phyloP scores from a whole-genome alignment of 53 echinoderm and acorn worm genomes.

The Hippasteria phrygiana region DNA sequence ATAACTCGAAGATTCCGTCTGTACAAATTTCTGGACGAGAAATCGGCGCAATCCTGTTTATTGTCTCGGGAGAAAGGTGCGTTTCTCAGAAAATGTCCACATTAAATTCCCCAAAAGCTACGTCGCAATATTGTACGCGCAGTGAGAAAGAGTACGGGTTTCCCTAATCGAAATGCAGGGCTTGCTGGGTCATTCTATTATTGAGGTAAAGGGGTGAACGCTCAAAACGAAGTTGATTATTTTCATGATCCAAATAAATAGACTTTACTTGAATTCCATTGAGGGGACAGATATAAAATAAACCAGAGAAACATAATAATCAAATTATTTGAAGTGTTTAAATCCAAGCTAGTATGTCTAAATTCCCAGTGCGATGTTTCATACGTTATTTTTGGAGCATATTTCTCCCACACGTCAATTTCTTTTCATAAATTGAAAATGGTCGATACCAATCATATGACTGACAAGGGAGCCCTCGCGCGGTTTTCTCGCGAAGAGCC shows the following conservation, averaged over 20 bases:
- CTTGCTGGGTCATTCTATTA: conserved; percentile 34
- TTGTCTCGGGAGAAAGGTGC: background rate
- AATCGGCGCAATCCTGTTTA: background rate
- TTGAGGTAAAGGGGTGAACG: background rate
- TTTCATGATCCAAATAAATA: background rate
- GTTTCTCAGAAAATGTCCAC: background rate
- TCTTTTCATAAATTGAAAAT: background rate
- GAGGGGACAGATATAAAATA: background rate
- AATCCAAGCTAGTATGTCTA: too few relatives aligned
- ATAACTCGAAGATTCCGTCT: conserved; percentile 17
- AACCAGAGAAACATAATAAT: background rate
- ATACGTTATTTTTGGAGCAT: background rate
- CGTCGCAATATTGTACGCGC: background rate
- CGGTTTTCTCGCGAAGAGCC: conserved; percentile 34
- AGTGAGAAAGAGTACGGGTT: conserved; percentile 6
- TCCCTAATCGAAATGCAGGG: background rate
- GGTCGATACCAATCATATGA: conserved; percentile 42
- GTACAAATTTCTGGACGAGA: background rate
- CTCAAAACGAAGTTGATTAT: background rate
- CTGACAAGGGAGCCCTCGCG: conserved; percentile 66
- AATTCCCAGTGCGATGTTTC: too few relatives aligned
- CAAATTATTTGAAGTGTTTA: too few relatives aligned
- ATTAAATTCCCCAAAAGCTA: background rate
- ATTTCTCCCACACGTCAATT: background rate
- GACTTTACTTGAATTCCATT: background rate